These are phyloP conservation scores for Thomomys bottae DNA, from an alignment of 2,113 vertebrate genomes.

Conservation along the genomic window DNA sequence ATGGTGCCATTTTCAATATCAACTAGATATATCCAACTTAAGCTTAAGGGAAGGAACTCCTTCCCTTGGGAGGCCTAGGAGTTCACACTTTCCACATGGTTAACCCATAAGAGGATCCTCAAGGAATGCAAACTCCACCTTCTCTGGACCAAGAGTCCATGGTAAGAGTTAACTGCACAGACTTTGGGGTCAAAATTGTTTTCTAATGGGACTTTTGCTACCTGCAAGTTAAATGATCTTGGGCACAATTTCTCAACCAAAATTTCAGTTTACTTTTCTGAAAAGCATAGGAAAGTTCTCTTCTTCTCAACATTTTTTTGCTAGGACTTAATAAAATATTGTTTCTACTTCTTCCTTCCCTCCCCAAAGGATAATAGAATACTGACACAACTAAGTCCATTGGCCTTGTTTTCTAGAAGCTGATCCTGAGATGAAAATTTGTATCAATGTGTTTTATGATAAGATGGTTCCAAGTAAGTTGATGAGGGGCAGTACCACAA, in stretches of 20 bases:
- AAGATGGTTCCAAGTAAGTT: not conserved
- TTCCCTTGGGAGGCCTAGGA: not conserved
- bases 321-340: not conserved
- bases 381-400: not conserved
- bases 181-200: not conserved
- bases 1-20: too few relatives aligned
- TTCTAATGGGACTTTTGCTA: not conserved
- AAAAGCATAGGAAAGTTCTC: not conserved
- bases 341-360: not conserved
- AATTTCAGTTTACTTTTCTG: not conserved
- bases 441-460: not conserved
- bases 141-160: not conserved
- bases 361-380: not conserved
- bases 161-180: not conserved
- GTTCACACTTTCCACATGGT: not conserved
- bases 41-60: too few relatives aligned
- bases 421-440: constrained; percentile 24
- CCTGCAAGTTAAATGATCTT: not conserved
- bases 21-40: too few relatives aligned
- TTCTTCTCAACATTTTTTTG: not conserved
- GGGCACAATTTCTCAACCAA: too few relatives aligned
- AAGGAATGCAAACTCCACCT: not conserved
- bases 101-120: not conserved
- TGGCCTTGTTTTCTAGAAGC: not conserved
- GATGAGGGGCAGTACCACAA: too few relatives aligned